phyloP scores from a whole-genome alignment of 2,113 vertebrate genomes.

The Daphoenositta chrysoptera region DNA sequence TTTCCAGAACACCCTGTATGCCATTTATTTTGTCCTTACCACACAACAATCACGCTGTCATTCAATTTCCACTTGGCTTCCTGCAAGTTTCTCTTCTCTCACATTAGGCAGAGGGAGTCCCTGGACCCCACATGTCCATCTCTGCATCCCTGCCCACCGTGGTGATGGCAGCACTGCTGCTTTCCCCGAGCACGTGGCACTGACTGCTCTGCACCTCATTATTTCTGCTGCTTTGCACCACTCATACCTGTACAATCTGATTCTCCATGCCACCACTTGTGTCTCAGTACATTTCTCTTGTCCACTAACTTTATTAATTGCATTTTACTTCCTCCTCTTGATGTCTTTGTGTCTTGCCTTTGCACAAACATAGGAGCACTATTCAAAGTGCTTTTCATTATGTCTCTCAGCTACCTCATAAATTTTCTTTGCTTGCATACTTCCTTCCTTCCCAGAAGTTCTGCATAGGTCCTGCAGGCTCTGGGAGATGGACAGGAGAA shows the following conservation, averaged over 20 bases:
- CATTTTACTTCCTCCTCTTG: background rate
- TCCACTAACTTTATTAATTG: background rate
- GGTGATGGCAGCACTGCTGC: background rate
- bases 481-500: background rate
- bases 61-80: background rate
- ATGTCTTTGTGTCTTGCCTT: background rate
- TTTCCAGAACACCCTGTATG: background rate
- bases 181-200: accelerated
- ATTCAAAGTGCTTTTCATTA: background rate
- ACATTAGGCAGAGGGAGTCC: background rate
- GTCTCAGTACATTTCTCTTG: background rate
- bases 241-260: background rate
- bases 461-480: background rate
- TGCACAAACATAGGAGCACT: background rate
- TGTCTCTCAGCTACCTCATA: background rate
- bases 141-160: background rate
- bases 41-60: accelerated
- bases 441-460: background rate
- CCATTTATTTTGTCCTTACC: background rate
- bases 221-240: background rate
- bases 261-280: background rate
- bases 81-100: background rate
- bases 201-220: background rate
- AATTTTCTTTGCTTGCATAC: background rate
- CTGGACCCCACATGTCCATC: background rate